phyloP scores from a whole-genome alignment of 2,888 invertebrate species.

The Enoplolaimus lenunculus region DNA sequence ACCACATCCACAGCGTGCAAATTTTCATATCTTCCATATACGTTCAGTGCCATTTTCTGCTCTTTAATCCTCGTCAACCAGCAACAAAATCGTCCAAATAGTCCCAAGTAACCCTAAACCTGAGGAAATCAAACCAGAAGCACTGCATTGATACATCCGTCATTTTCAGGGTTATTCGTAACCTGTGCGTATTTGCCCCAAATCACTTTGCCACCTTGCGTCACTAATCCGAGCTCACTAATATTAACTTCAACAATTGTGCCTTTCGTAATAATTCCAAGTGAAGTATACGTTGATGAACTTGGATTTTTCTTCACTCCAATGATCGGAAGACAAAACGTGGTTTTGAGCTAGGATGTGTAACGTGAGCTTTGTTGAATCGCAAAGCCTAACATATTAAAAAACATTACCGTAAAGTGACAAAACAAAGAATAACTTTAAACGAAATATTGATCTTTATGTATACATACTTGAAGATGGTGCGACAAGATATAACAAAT shows the following conservation, averaged over 20 bases:
- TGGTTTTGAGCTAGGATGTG: slow-evolving; percentile 95
- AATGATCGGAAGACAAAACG: slow-evolving; percentile 88
- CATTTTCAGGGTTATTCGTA: slow-evolving; percentile 98
- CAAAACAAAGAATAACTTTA: too few relatives aligned
- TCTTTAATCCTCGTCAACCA: too few relatives aligned
- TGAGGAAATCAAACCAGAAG: slow-evolving; percentile 70
- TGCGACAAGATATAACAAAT: too few relatives aligned
- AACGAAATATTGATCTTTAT: too few relatives aligned
- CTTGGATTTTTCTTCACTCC: slow-evolving; percentile 98
- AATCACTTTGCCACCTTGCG: slow-evolving; percentile 94
- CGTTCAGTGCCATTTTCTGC: too few relatives aligned
- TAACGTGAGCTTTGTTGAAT: slow-evolving; percentile 94
- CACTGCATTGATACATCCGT: slow-evolving; percentile 97
- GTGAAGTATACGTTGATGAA: slow-evolving; percentile 84
- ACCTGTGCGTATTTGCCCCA: slow-evolving; percentile 99
- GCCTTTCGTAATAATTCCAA: slow-evolving; percentile 88
- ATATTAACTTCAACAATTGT: slow-evolving; percentile 58
- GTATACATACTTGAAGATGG: too few relatives aligned
- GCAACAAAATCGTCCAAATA: too few relatives aligned
- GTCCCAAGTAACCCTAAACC: too few relatives aligned
- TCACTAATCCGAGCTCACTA: slow-evolving; percentile 91
- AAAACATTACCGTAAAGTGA: too few relatives aligned
- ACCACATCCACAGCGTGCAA: too few relatives aligned
- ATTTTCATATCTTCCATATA: too few relatives aligned
- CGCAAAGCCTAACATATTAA: slow-evolving; percentile 60